Evolutionary conservation across 2,797 vertebrate genomes (phyloP).

Genomic region (Fundulus diaphanus): DNA sequence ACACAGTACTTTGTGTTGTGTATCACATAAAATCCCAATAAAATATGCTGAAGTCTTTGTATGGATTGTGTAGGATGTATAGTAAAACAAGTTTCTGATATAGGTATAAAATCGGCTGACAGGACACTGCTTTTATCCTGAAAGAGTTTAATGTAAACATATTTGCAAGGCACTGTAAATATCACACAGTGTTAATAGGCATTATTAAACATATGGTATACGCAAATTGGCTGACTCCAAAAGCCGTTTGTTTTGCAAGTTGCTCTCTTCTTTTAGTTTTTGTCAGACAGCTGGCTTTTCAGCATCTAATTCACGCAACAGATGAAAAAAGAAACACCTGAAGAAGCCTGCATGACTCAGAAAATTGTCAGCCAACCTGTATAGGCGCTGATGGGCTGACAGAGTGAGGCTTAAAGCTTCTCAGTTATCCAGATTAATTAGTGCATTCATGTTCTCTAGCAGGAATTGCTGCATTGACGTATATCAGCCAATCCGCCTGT

Average conservation of each 20-base stretch:
- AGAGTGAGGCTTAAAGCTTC: constrained; percentile 7
- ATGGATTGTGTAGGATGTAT: too few relatives aligned
- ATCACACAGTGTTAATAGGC: background rate
- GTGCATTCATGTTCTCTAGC: constrained; percentile 10
- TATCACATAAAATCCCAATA: background rate
- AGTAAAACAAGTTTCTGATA: too few relatives aligned
- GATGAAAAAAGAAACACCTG: constrained; percentile 15
- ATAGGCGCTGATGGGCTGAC: constrained; percentile 18
- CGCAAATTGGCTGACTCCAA: background rate
- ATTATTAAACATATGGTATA: background rate
- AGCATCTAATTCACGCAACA: constrained; percentile 15
- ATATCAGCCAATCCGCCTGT: background rate
- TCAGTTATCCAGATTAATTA: constrained; percentile 18
- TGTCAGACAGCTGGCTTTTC: constrained; percentile 10
- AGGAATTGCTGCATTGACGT: background rate
- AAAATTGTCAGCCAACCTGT: constrained; percentile 21
- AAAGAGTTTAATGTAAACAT: too few relatives aligned
- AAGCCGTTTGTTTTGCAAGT: background rate
- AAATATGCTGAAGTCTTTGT: too few relatives aligned
- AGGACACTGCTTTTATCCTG: too few relatives aligned
- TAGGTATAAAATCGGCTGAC: too few relatives aligned
- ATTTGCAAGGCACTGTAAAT: background rate
- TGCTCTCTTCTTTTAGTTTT: constrained; percentile 7
- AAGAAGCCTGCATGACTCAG: constrained; percentile 21
- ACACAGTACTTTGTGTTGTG: background rate